Percentiles rank a stretch among this genome's conserved stretches.
Evolutionary conservation across 1,140 invertebrate genomes (phyloP).

Genomic region (Panonychus citri): DNA sequence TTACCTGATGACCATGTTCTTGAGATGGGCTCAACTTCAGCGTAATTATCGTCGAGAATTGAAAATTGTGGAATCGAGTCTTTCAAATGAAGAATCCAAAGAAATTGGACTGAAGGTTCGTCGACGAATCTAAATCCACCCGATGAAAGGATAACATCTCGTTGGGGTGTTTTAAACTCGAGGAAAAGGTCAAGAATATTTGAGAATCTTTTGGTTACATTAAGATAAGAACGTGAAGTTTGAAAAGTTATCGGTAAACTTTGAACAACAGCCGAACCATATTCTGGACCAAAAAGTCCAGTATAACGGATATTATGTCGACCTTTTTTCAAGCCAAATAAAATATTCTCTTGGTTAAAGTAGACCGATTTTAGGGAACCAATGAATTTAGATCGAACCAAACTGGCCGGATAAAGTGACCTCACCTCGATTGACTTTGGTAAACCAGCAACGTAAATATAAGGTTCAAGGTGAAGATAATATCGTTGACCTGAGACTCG

Average conservation of each 20-base stretch:
- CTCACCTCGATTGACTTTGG: neutral
- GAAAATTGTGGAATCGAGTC: neutral
- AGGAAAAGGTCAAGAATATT: neutral
- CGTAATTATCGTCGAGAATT: neutral
- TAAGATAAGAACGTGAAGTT: neutral
- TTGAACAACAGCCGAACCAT: constrained; percentile 31
- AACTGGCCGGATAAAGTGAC: neutral
- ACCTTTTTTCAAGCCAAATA: constrained; percentile 51
- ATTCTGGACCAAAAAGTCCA: constrained; percentile 50
- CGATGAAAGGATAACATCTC: neutral
- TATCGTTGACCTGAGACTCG: constrained; percentile 39
- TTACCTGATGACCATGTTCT: neutral
- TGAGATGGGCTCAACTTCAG: neutral
- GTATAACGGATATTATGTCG: constrained; percentile 34
- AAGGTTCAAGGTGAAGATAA: constrained; percentile 69
- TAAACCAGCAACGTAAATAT: constrained; percentile 20
- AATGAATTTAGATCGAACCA: constrained; percentile 32
- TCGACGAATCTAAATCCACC: neutral
- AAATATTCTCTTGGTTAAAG: constrained; percentile 68
- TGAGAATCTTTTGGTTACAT: neutral
- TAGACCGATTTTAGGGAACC: constrained; percentile 75
- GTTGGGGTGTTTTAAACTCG: neutral
- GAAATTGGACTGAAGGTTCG: neutral
- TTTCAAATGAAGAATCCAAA: neutral
- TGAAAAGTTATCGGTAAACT: neutral